Evolutionary conservation across 1,140 invertebrate species (phyloP).

Genomic region (Hyphantria cunea): DNA sequence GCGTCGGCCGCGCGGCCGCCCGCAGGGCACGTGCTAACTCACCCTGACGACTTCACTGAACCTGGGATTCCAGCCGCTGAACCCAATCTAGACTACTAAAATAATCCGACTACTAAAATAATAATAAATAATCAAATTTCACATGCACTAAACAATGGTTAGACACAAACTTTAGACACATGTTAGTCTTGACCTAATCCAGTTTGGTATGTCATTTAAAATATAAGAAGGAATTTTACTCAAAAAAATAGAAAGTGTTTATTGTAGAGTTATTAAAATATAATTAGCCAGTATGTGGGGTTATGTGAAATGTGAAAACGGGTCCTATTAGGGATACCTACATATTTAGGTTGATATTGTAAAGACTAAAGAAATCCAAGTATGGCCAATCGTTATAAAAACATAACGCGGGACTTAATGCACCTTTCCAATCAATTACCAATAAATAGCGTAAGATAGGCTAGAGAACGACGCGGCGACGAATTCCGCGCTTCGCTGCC

Average conservation of each 20-base stretch:
- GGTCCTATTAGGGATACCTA: conserved; percentile 9
- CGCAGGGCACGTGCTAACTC: conserved; percentile 41
- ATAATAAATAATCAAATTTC: too few relatives aligned
- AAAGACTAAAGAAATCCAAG: conserved; percentile 37
- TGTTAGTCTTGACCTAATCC: too few relatives aligned
- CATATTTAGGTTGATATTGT: conserved; percentile 19
- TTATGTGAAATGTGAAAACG: conserved; percentile 29
- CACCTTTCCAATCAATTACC: conserved; percentile 77
- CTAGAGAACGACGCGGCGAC: conserved; percentile 66
- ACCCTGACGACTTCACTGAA: conserved; percentile 46
- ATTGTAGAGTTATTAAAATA: conserved; percentile 6
- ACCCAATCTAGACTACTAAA: conserved; percentile 5
- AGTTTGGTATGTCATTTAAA: too few relatives aligned
- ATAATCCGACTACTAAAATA: too few relatives aligned
- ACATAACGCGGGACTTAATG: conserved; percentile 50
- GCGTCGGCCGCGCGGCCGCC: conserved; percentile 46
- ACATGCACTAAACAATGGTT: too few relatives aligned
- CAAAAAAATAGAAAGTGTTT: too few relatives aligned
- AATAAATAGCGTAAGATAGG: conserved; percentile 77
- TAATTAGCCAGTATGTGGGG: conserved; percentile 2
- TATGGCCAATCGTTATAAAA: conserved; percentile 41
- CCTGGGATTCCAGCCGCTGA: conserved; percentile 17
- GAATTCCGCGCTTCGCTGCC: conserved; percentile 73
- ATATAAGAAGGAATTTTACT: too few relatives aligned
- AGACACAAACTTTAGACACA: too few relatives aligned